These are phyloP conservation scores for Percopsis transmontana DNA, from an alignment of 2,113 vertebrate genomes.

Conservation along the genomic window DNA sequence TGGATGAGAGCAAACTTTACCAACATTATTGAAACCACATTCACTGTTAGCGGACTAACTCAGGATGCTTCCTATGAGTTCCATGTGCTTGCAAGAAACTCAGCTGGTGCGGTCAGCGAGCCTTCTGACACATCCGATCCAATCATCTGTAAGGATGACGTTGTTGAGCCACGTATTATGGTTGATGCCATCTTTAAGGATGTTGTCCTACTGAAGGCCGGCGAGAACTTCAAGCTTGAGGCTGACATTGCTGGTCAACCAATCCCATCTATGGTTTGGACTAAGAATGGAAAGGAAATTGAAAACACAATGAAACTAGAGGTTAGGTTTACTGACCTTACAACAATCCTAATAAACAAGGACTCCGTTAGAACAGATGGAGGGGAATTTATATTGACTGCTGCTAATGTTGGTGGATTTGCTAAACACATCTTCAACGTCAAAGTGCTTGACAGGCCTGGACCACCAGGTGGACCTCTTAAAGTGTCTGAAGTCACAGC, in stretches of 20 bases:
- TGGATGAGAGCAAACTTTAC: conserved; percentile 98
- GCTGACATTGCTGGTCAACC: conserved; percentile 95
- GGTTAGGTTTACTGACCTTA: conserved; percentile 88
- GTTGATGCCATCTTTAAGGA: conserved; percentile 95
- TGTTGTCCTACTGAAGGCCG: conserved; percentile 87
- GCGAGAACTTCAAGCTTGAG: conserved; percentile 92
- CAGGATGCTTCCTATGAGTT: conserved; percentile 95
- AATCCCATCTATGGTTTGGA: conserved; percentile 91
- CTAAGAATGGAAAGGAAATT: conserved; percentile 93
- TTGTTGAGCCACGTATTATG: conserved; percentile 93
- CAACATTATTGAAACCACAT: conserved; percentile 94
- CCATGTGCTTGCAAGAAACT: conserved; percentile 92
- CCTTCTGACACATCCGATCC: conserved; percentile 93
- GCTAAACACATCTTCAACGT: conserved; percentile 95
- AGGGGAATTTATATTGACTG: conserved; percentile 90
- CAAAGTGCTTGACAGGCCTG: conserved; percentile 95
- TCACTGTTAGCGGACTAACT: conserved; percentile 94
- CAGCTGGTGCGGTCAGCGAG: conserved; percentile 89
- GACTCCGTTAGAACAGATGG: conserved; percentile 91
- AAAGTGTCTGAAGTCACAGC: conserved; percentile 86
- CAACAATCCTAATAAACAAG: conserved; percentile 87
- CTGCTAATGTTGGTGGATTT: conserved; percentile 94
- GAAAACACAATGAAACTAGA: conserved; percentile 91
- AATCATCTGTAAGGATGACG: conserved; percentile 92
- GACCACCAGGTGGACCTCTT: conserved; percentile 91